These are phyloP conservation scores for Apoda limacodes DNA, from an alignment of 2,888 invertebrate species.

Conservation along the genomic window DNA sequence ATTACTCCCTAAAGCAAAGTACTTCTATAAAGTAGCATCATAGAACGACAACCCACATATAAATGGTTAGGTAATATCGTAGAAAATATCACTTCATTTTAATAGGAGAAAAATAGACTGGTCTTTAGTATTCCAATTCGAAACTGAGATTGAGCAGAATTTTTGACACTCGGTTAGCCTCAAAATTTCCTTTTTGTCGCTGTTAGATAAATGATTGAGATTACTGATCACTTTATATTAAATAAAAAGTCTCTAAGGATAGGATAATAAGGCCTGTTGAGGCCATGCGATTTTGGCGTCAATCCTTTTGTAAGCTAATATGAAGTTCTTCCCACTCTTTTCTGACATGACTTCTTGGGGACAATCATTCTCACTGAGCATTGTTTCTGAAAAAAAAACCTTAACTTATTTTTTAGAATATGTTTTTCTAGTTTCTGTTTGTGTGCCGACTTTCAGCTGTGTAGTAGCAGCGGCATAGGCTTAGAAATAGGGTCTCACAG, in stretches of 20 bases:
- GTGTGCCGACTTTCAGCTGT: too few species aligned
- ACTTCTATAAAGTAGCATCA: conserved; percentile 40
- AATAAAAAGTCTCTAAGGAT: conserved; percentile 35
- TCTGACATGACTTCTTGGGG: conserved; percentile 87
- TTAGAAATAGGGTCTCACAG: too few species aligned
- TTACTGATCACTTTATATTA: conserved; percentile 18
- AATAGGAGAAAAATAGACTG: conserved; percentile 39
- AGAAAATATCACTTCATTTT: conserved; percentile 66
- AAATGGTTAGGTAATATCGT: conserved; percentile 42
- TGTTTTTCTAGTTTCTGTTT: too few species aligned
- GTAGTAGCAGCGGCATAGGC: too few species aligned
- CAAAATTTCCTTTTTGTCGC: conserved; percentile 1
- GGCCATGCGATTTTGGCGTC: conserved; percentile 99
- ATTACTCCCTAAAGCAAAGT: conserved; percentile 40
- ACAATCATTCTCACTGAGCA: conserved; percentile 88
- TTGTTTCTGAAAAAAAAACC: conserved; percentile 81
- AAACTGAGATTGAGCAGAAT: conserved; percentile 33
- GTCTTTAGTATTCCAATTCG: conserved; percentile 20
- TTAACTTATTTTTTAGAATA: too few species aligned
- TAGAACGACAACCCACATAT: conserved; percentile 34
- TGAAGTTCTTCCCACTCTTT: conserved; percentile 83
- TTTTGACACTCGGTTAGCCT: neutral
- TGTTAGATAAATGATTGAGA: conserved; percentile 23
- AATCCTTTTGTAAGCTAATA: conserved; percentile 94
- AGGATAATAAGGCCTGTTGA: conserved; percentile 63